A percentile compares a stretch with the other conserved stretches of the same genome.
phyloP scores from a whole-genome alignment of 2,888 invertebrate species.

The Nephrotoma flavescens region DNA sequence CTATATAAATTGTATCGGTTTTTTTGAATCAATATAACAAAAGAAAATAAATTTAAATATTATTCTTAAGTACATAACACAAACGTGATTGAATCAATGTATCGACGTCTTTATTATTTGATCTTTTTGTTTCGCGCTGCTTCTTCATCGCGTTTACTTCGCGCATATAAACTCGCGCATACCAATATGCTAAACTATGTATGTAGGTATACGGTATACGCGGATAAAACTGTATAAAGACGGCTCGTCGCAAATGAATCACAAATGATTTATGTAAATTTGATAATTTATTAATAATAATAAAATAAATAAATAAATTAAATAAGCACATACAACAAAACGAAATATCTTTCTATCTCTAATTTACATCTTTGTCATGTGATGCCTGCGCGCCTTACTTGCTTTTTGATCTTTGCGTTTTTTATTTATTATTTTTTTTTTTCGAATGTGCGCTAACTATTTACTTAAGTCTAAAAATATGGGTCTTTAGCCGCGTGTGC shows the following conservation, averaged over 20 bases:
- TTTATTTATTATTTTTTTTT: background rate
- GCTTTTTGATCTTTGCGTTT: background rate
- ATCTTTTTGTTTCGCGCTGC: background rate
- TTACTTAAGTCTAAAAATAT: too few relatives aligned
- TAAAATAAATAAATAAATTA: background rate
- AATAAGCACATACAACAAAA: background rate
- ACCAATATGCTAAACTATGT: background rate
- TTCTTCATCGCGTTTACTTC: background rate
- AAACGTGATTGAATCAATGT: background rate
- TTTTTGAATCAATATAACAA: background rate
- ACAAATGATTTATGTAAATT: background rate
- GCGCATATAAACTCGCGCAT: background rate
- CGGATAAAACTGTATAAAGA: background rate
- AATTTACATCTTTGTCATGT: background rate
- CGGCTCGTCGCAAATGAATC: background rate
- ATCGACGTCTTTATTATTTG: background rate
- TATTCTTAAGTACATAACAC: background rate
- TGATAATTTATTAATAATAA: background rate
- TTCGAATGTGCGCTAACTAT: too few relatives aligned
- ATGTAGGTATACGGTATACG: too few relatives aligned
- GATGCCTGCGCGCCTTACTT: background rate
- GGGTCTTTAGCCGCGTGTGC: background rate
- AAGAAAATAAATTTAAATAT: background rate
- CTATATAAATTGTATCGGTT: background rate
- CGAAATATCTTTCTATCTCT: background rate